Base-by-base conservation (phyloP, 2,113 vertebrate species). In the Proteles cristata region DNA sequence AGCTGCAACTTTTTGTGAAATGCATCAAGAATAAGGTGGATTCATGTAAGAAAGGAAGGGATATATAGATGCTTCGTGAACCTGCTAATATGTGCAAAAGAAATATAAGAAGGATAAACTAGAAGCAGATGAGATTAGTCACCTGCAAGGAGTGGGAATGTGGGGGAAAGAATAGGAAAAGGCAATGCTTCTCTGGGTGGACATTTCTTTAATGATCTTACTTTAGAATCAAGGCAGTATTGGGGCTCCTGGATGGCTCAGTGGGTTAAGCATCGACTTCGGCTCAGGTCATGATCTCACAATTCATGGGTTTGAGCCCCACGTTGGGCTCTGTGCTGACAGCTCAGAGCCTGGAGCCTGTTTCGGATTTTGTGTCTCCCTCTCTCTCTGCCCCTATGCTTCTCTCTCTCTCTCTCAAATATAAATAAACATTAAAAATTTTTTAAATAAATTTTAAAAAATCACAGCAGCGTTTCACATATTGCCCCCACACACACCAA, bases 141-240 rank as follows among this genome's bases (percentile, higher is more conserved):
- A 33, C n/a, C 53, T 28, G n/a, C 3, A 7, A 8, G 16, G 61
- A 69, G 19, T 4, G 11, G 39, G 33, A 5, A 71, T 11, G 8
- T 12, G 11, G 16, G 11, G 33, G 66, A 28, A 73, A 17, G 63
- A 21, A 28, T 0, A 8, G 28, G 12, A 45, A 69, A 31, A 2
- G 26, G 16, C 31, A 2, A 0, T 0, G 0, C 2, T 25, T 39
- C 68, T 71, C 55, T 1, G 5, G 10, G 3, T 0, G 2, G 0
- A 15, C 55, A 2, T n/a, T 39, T 55, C 31, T 48, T 2, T 8
- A 5, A 5, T 21, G n/a, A 58, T n/a, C 43, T n/a, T 19, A 19
- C 50, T 25, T 86, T 0, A 88, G 55, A 74, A 25, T 48, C 33
- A 9, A 0, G 1, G n/a, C 15, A 9, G 58, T 61, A 21, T 23